Evolutionary conservation across 1,140 invertebrate genomes (phyloP).

Genomic region (Aphis craccivora): DNA sequence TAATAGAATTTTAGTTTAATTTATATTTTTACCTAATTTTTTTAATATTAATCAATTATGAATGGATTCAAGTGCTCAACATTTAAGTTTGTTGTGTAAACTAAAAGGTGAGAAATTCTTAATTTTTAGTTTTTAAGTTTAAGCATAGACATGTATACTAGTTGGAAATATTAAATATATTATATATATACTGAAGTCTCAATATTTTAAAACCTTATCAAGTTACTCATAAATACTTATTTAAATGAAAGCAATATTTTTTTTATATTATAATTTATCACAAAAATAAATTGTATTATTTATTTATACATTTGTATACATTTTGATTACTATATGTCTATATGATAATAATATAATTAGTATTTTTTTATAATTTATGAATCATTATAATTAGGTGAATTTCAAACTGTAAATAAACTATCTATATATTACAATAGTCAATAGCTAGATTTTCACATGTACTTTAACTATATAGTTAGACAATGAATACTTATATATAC

Average conservation of each 20-base stretch:
- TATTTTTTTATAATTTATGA: not conserved
- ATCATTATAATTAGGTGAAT: not conserved
- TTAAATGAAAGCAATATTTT: not conserved
- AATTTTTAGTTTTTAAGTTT: not conserved
- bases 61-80: not conserved
- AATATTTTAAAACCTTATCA: not conserved
- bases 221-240: not conserved
- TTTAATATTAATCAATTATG: not conserved
- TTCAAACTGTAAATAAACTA: not conserved
- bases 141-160: not conserved
- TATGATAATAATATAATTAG: not conserved
- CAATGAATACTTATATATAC: not conserved
- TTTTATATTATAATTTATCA: not conserved
- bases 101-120: not conserved
- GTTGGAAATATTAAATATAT: not conserved
- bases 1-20: not conserved
- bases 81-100: not conserved
- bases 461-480: not conserved
- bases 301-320: no score
- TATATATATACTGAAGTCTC: not conserved
- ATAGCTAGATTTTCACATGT: not conserved
- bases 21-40: not conserved
- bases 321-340: not conserved
- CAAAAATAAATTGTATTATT: not conserved
- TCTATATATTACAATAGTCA: not conserved